Conservation (phyloP, 2,113 vertebrate species). For the Collichthys lucidus region DNA sequence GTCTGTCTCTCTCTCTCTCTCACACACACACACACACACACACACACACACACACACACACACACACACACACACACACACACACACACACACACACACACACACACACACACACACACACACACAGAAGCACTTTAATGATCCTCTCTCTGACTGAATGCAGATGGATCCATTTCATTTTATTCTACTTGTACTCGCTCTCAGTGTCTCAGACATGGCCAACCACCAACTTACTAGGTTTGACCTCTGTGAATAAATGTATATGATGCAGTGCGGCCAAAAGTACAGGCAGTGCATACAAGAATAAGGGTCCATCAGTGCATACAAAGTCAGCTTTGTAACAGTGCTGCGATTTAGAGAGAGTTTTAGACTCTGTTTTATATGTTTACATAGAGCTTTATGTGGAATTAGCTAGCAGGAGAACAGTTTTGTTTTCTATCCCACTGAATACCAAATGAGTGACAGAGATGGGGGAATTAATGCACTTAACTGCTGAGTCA, state of each 20-base stretch:
- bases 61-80: neutral
- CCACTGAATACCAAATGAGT: slow-evolving; percentile 64
- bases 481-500: slow-evolving; percentile 81
- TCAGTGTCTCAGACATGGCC: slow-evolving; percentile 26
- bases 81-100: slow-evolving; percentile 7
- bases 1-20: neutral
- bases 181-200: slow-evolving; percentile 41
- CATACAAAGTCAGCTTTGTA: slow-evolving; percentile 44
- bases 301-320: neutral
- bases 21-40: too few species aligned
- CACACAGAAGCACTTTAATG: slow-evolving; percentile 45
- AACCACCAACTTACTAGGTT: slow-evolving; percentile 27
- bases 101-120: slow-evolving; percentile 13
- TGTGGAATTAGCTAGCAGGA: slow-evolving; percentile 59
- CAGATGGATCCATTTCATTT: slow-evolving; percentile 69
- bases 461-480: slow-evolving; percentile 65
- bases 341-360: slow-evolving; percentile 47
- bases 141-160: slow-evolving; percentile 65
- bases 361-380: slow-evolving; percentile 58
- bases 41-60: too few species aligned
- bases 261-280: slow-evolving; percentile 48
- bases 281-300: slow-evolving; percentile 27
- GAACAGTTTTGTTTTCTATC: slow-evolving; percentile 63
- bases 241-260: slow-evolving; percentile 70
- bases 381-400: slow-evolving; percentile 74